Evolutionary conservation across 2,888 invertebrate genomes (phyloP), one percentile per base, ranked within the genome.

Genomic region (Melangyna quadrimaculata): DNA sequence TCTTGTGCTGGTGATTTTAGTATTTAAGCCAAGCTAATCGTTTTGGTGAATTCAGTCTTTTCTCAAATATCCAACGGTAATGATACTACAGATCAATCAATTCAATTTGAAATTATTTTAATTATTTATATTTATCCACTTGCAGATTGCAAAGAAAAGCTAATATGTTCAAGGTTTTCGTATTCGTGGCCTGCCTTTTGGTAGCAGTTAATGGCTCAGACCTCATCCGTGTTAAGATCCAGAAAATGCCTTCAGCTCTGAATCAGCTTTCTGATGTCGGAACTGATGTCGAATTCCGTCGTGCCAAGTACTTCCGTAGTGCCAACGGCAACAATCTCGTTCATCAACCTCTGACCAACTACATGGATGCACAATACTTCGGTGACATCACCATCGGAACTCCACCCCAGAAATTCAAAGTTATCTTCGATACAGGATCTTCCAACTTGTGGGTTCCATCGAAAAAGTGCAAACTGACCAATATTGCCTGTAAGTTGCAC

Each of bases 401-500:
- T 57, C 99, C 99, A 19, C 96, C 97, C 71, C 99, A 99, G 93
- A 94, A 93, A 14, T 99, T 99, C 93, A 96, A 95, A 90, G 99
- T 99, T 87, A 96, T 99, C 80, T 99, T 99, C 93, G 99, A 99
- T 93, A 99, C 99, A 0, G 99, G 99, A 87, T 99, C 99, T 5
- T 98, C 99, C 51, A 99, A 99, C 93, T 94, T 99, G 75, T 99
- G 99, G 99, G 96, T 99, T 78, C 99, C 99, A 6, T 99, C 99
- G 12, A 98, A 98, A 93, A 96, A 99, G 91, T 99, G 99, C 92
- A 95, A 97, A 91, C 94, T 94, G 90, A 96, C 97, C 74, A 98
- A 98, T 92, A 96, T 99, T 89, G 99, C 99, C 14, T 98, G 98
- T 93, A 93, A 98, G 96, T 92, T 95, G 97, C 99, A 99, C 93